phyloP scores from a whole-genome alignment of 2,797 vertebrate genomes.

The Falco cherrug region DNA sequence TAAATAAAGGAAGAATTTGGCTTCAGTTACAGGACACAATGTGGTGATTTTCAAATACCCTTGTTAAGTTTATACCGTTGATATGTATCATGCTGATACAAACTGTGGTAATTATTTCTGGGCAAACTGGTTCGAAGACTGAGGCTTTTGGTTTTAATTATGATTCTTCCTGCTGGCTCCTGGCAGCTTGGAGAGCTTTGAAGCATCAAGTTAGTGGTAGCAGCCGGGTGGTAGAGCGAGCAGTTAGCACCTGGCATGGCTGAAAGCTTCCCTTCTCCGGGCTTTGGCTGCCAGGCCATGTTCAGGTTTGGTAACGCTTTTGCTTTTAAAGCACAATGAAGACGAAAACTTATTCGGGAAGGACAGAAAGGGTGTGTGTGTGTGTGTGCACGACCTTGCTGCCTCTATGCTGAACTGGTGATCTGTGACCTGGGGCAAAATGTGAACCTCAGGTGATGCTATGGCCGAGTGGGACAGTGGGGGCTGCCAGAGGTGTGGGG shows the following conservation, averaged over 20 bases:
- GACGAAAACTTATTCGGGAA: background rate
- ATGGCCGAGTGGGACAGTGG: fast-evolving
- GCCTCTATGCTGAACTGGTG: background rate
- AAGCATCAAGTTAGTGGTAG: background rate
- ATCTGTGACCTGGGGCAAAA: background rate
- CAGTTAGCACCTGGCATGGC: background rate
- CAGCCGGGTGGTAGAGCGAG: background rate
- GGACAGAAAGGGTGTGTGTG: background rate
- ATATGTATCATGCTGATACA: background rate
- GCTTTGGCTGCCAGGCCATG: background rate
- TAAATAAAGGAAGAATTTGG: background rate
- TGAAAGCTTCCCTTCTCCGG: background rate
- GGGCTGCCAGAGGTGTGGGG: background rate
- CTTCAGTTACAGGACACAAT: background rate
- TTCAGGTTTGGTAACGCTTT: background rate
- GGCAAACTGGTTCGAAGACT: background rate
- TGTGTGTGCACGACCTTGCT: background rate
- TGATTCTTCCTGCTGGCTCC: background rate
- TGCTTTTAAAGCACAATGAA: background rate
- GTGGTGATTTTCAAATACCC: background rate
- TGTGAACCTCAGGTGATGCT: background rate
- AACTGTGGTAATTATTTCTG: background rate
- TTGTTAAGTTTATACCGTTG: background rate
- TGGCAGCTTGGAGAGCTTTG: background rate
- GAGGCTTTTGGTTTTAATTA: background rate